Evolutionary conservation across 2,888 invertebrate species (phyloP).

Genomic region (Dicyrtoma fusca): DNA sequence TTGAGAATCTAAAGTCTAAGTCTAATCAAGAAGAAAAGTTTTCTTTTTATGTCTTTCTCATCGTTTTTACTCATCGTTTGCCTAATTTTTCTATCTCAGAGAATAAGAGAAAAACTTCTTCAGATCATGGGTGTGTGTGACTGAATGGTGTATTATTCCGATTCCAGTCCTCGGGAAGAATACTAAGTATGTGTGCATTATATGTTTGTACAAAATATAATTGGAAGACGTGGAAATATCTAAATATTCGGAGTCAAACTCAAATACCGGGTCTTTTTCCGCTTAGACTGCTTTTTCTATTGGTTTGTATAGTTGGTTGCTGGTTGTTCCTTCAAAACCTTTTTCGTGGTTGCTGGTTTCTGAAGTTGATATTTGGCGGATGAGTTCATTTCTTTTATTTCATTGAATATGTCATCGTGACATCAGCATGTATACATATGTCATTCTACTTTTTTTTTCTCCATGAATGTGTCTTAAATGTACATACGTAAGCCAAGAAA

Average conservation of each 20-base stretch:
- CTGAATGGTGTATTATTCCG: background rate
- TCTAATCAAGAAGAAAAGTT: constrained; percentile 51
- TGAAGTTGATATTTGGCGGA: constrained; percentile 35
- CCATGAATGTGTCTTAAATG: background rate
- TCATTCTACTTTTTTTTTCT: background rate
- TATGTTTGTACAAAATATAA: constrained; percentile 24
- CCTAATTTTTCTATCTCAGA: constrained; percentile 27
- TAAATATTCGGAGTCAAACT: constrained; percentile 37
- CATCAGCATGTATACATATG: background rate
- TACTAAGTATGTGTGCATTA: constrained; percentile 1
- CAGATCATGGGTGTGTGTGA: background rate
- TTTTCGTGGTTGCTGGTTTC: constrained; percentile 6
- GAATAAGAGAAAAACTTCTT: too few relatives aligned
- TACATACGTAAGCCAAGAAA: background rate
- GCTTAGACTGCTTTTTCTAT: background rate
- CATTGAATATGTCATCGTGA: constrained; percentile 29
- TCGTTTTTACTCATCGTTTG: constrained; percentile 40
- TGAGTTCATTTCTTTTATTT: constrained; percentile 36
- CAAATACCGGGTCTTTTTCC: constrained; percentile 34
- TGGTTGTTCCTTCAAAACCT: too few relatives aligned
- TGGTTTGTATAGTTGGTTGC: too few relatives aligned
- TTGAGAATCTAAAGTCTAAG: constrained; percentile 33
- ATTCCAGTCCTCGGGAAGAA: constrained; percentile 6
- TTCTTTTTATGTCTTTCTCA: constrained; percentile 42
- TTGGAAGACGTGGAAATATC: constrained; percentile 19